Percentiles rank a stretch among this genome's conserved stretches.
These are phyloP conservation scores for Cephus nigrinus DNA, from an alignment of 2,888 invertebrate genomes.

Conservation along the genomic window DNA sequence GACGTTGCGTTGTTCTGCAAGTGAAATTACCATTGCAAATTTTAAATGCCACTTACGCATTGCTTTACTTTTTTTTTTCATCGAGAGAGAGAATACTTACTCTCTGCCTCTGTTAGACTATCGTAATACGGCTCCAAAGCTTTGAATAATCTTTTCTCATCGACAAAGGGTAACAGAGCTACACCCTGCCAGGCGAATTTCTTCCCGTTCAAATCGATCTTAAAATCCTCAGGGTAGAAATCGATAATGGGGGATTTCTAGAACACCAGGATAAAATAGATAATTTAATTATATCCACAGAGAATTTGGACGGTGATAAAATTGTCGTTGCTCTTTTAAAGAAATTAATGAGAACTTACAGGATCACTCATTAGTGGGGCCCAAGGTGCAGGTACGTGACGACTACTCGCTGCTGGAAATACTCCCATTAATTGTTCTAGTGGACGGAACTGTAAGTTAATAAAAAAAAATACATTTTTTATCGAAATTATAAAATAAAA, in stretches of 20 bases:
- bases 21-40: conserved; percentile 22
- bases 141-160: conserved; percentile 87
- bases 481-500: not conserved
- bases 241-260: conserved; percentile 95
- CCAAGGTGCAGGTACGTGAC: conserved; percentile 95
- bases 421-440: conserved; percentile 99
- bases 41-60: not conserved
- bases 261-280: conserved; percentile 32
- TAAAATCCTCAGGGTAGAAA: conserved; percentile 98
- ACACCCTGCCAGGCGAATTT: conserved; percentile 99
- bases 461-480: not conserved
- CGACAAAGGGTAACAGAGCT: conserved; percentile 96
- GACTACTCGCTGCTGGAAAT: conserved; percentile 96
- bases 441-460: conserved; percentile 83
- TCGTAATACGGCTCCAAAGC: conserved; percentile 86
- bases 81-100: conserved; percentile 63
- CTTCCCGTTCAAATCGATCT: conserved; percentile 98
- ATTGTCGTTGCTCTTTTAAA: not conserved
- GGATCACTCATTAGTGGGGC: conserved; percentile 92
- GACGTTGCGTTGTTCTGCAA: conserved; percentile 80
- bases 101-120: conserved; percentile 85
- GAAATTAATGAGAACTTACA: conserved; percentile 68
- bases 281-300: not conserved
- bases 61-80: not conserved
- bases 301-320: not conserved